A percentile compares a stretch with the other conserved stretches of the same genome.
Conservation (phyloP, 2,888 invertebrate species). For the Dascillus cervinus region DNA sequence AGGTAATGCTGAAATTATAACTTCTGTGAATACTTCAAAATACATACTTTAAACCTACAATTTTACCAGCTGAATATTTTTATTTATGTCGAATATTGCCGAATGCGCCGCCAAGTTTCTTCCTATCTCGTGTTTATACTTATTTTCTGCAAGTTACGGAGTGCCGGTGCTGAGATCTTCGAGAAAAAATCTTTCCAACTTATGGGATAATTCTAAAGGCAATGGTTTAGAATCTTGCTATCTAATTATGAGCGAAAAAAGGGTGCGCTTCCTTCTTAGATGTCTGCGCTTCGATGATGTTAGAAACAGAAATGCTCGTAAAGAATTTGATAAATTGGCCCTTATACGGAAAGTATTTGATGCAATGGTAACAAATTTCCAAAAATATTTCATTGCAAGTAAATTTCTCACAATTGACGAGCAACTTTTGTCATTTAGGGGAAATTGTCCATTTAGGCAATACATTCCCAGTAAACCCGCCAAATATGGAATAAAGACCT, state of each 20-base stretch:
- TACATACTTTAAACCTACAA: no score
- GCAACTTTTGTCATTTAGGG: constrained; percentile 20
- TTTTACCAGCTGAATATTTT: no score
- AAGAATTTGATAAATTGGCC: background rate
- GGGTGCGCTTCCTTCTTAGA: no score
- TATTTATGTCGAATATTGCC: no score
- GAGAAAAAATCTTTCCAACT: constrained; percentile 1
- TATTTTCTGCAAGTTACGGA: no score
- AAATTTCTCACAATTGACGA: constrained; percentile 15
- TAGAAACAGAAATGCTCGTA: constrained; percentile 4
- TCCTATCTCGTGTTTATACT: no score
- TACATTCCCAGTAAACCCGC: constrained; percentile 28
- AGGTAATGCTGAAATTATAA: no score
- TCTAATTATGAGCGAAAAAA: constrained; percentile 1
- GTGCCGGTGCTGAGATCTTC: no score
- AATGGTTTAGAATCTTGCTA: constrained; percentile 2
- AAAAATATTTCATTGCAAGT: constrained; percentile 1
- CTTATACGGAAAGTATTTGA: constrained; percentile 1
- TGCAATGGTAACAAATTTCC: constrained; percentile 1
- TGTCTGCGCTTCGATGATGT: constrained; percentile 2
- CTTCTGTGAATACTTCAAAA: no score
- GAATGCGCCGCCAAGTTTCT: no score
- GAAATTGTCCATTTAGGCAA: constrained; percentile 19
- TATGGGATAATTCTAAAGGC: constrained; percentile 2
- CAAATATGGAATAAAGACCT: constrained; percentile 26